Base-by-base conservation (phyloP, 2,113 vertebrate species). In the Lynx canadensis region DNA sequence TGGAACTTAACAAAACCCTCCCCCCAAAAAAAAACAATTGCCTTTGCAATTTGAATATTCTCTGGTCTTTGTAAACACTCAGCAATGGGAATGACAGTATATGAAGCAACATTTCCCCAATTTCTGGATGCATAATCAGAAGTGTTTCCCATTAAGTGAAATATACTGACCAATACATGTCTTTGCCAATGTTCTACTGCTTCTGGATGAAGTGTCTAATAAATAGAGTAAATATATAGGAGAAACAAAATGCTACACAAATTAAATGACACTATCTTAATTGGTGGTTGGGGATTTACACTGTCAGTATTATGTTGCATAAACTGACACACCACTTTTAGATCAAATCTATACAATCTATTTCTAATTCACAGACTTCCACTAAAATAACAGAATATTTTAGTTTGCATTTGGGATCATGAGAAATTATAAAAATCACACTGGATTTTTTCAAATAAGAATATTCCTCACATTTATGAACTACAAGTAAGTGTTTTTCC, bases 1-100 rank as follows among this genome's bases (percentile, higher is more conserved):
- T 94, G 98, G 98, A 98, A 98, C 98, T 99, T 99, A 99, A 99
- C 98, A 98, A 99, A 99, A 98, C 97, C 94, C 94, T 96, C 86
- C 97, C 82, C 84, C 73, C 69, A 9, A 96, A 96, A 94, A 94
- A 96, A 94, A 97, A 98, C 98, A 98, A 98, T 52, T 68, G 65
- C 36, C 94, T 98, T 98, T 98, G 96, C 97, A 45, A 45, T 45
- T 98, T 98, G 36, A 93, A 85, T 97, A 98, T 84, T 94, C 87
- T 94, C 55, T 87, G 86, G 88, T 97, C 84, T 97, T 97, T 97
- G 96, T 98, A 98, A 98, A 98, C 63, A 96, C 91, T 91, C 89
- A 68, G 60, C 97, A 91, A 3, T 5, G 31, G 95, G 50, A 98
- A 98, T 69, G 19, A 41, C 48, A 69, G 16, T 60, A 31, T 63